Conservation (phyloP, 2,888 invertebrate species). For the Chymomyza fuscimana region DNA sequence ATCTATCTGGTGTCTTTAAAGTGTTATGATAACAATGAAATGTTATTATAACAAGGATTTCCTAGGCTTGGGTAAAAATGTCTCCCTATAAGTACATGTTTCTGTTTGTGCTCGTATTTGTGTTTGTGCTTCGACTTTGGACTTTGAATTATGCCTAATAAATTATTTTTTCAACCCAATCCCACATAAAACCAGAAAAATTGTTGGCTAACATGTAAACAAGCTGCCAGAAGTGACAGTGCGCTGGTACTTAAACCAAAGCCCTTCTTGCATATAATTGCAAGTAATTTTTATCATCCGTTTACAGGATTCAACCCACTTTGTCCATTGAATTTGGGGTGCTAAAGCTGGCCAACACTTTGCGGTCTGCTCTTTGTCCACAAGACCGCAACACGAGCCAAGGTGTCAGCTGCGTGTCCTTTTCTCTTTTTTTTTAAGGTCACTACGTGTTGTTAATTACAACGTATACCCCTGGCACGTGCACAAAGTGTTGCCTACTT, state of each 20-base stretch:
- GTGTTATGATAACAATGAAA: too few relatives aligned
- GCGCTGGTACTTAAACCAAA: neutral
- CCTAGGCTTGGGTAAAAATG: neutral
- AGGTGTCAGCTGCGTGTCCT: neutral
- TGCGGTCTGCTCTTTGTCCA: neutral
- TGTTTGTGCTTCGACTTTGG: slow-evolving; percentile 13
- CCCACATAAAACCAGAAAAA: neutral
- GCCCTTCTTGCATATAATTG: neutral
- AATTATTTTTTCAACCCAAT: slow-evolving; percentile 25
- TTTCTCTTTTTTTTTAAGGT: neutral
- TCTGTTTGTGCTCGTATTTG: neutral
- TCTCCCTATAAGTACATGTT: neutral
- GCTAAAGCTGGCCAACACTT: neutral
- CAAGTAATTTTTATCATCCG: neutral
- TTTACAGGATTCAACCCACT: neutral
- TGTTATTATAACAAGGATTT: too few relatives aligned
- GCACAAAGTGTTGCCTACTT: slow-evolving; percentile 1
- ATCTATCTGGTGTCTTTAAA: too few relatives aligned
- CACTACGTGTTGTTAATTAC: slow-evolving; percentile 6
- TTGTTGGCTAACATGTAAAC: slow-evolving; percentile 5
- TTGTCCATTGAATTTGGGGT: neutral
- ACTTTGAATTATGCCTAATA: slow-evolving; percentile 32
- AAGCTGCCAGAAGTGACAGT: neutral
- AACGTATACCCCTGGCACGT: neutral
- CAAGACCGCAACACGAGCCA: neutral